Percentiles rank a stretch among this genome's conserved stretches.
phyloP scores from a whole-genome alignment of 2,113 vertebrate genomes.

The Lasiurus cinereus region DNA sequence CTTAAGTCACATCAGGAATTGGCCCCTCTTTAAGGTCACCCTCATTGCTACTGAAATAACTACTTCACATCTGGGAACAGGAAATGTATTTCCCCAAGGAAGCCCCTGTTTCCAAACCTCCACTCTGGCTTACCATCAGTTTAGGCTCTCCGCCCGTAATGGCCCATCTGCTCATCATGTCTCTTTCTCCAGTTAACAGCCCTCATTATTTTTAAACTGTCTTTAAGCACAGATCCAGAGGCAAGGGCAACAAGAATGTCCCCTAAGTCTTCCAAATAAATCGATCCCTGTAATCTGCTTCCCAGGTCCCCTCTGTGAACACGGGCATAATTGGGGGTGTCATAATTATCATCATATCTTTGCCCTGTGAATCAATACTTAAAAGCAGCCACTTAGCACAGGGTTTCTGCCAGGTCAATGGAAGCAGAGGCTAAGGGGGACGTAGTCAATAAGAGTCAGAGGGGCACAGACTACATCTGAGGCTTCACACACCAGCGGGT shows the following conservation, averaged over 20 bases:
- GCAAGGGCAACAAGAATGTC: slow-evolving; percentile 36
- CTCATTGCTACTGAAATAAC: slow-evolving; percentile 45
- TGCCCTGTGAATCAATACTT: neutral
- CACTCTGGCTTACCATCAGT: neutral
- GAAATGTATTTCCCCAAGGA: slow-evolving; percentile 56
- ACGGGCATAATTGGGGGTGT: neutral
- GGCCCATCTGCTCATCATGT: slow-evolving; percentile 48
- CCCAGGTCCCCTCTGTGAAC: neutral
- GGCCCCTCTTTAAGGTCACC: slow-evolving; percentile 42
- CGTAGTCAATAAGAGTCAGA: neutral
- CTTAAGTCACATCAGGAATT: neutral
- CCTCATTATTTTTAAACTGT: slow-evolving; percentile 52
- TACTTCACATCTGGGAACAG: slow-evolving; percentile 51
- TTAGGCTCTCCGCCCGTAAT: slow-evolving; percentile 8
- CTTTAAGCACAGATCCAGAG: slow-evolving; percentile 60
- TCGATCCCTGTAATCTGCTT: slow-evolving; percentile 12
- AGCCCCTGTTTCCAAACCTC: slow-evolving; percentile 17
- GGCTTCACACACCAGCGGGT: neutral
- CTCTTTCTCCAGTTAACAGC: slow-evolving; percentile 41
- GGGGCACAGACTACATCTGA: neutral
- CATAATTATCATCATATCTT: slow-evolving; percentile 10
- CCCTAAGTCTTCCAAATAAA: slow-evolving; percentile 55
- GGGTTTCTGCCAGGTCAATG: neutral
- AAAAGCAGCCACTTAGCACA: slow-evolving; percentile 16
- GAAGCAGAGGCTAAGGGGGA: neutral